phyloP scores from a whole-genome alignment of 2,113 vertebrate species.

The Oryzias curvinotus region DNA sequence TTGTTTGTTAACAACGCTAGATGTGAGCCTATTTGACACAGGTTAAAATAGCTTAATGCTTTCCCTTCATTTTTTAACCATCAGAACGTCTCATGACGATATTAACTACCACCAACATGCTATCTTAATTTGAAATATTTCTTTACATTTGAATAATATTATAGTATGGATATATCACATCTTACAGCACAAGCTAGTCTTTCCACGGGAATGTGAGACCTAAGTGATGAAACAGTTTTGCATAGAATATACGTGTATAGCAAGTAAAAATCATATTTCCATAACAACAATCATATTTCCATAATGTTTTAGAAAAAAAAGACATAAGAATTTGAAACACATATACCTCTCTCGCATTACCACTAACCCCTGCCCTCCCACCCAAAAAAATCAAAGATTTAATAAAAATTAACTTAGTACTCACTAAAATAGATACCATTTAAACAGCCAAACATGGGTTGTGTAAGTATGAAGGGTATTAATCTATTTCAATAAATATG shows the following conservation, averaged over 20 bases:
- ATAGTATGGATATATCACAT: conserved; percentile 46
- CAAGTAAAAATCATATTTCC: conserved; percentile 55
- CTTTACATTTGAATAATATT: conserved; percentile 45
- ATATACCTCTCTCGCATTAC: too few relatives aligned
- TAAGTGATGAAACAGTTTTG: conserved; percentile 63
- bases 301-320: conserved; percentile 53
- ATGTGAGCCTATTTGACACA: too few relatives aligned
- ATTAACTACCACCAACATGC: conserved; percentile 16
- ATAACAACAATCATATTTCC: conserved; percentile 38
- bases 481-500: conserved; percentile 71
- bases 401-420: too few relatives aligned
- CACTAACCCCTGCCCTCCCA: too few relatives aligned
- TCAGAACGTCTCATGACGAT: conserved; percentile 8
- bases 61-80: too few relatives aligned
- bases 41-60: too few relatives aligned
- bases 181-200: conserved; percentile 35
- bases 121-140: conserved; percentile 7
- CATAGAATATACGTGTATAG: conserved; percentile 71
- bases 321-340: conserved; percentile 18
- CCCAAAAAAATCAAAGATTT: too few relatives aligned
- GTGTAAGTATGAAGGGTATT: conserved; percentile 58
- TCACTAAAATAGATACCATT: too few relatives aligned
- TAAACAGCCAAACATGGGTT: too few relatives aligned
- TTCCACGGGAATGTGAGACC: conserved; percentile 55
- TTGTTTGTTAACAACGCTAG: too few relatives aligned